phyloP scores from a whole-genome alignment of 2,888 invertebrate genomes.

The Lasioglossum vierecki region DNA sequence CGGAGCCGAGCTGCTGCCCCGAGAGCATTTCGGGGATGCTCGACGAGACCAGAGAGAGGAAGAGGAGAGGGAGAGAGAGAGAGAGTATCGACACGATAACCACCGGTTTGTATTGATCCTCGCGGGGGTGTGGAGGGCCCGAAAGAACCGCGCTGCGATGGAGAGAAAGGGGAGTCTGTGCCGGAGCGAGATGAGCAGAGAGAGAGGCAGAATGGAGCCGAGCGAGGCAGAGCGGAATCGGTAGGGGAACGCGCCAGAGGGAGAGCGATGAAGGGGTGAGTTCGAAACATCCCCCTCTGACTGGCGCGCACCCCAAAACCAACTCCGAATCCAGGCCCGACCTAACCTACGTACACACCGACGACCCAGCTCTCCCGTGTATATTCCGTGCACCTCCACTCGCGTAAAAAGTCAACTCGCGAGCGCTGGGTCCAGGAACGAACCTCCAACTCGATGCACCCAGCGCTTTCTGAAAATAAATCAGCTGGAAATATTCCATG shows the following conservation, averaged over 20 bases:
- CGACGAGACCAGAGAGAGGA: slow-evolving; percentile 47
- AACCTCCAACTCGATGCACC: not conserved
- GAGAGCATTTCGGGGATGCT: slow-evolving; percentile 65
- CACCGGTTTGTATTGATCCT: slow-evolving; percentile 82
- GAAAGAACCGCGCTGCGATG: slow-evolving; percentile 56
- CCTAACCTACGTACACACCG: slow-evolving; percentile 57
- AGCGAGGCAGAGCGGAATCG: not conserved
- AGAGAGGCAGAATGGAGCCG: not conserved
- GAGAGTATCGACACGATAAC: slow-evolving; percentile 82
- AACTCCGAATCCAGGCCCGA: slow-evolving; percentile 61
- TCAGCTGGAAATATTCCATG: too few species aligned
- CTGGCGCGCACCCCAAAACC: slow-evolving; percentile 69
- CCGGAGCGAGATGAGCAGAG: slow-evolving; percentile 36
- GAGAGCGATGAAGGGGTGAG: slow-evolving; percentile 19
- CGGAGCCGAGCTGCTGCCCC: not conserved
- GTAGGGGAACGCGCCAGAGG: slow-evolving; percentile 20
- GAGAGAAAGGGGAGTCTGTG: slow-evolving; percentile 47
- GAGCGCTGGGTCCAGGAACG: slow-evolving; percentile 8
- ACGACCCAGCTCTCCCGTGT: slow-evolving; percentile 38
- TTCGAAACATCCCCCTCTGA: slow-evolving; percentile 35
- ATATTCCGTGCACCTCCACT: slow-evolving; percentile 49
- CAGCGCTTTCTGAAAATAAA: not conserved
- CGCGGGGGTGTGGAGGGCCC: slow-evolving; percentile 72
- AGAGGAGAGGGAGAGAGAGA: slow-evolving; percentile 37
- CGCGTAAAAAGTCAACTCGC: slow-evolving; percentile 56